These are phyloP conservation scores for Eledona agricola DNA, from an alignment of 2,888 invertebrate species.

Conservation along the genomic window DNA sequence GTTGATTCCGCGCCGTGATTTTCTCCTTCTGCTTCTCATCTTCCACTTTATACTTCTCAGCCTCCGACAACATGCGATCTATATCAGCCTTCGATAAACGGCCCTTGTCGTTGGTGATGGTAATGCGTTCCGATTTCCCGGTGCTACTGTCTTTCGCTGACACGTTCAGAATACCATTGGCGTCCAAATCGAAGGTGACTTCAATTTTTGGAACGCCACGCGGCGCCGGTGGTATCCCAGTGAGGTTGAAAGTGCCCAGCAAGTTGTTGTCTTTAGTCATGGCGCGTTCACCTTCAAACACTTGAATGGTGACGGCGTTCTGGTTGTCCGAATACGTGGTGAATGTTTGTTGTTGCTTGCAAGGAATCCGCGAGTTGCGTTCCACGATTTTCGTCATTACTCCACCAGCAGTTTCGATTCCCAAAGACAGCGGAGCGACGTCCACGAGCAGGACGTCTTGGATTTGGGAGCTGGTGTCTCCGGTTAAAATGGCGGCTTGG, in stretches of 20 bases:
- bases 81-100: conserved; percentile 87
- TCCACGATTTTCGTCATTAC: conserved; percentile 88
- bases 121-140: conserved; percentile 81
- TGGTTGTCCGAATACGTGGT: conserved; percentile 94
- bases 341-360: conserved; percentile 81
- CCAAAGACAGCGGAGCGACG: conserved; percentile 78
- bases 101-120: conserved; percentile 88
- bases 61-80: conserved; percentile 83
- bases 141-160: conserved; percentile 81
- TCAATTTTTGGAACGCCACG: conserved; percentile 81
- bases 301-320: conserved; percentile 86
- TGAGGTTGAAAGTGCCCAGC: conserved; percentile 81
- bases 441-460: conserved; percentile 87
- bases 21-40: conserved; percentile 76
- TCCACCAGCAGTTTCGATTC: conserved; percentile 85
- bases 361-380: conserved; percentile 82
- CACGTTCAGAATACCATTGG: conserved; percentile 87
- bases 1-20: conserved; percentile 76
- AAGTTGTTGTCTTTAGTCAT: conserved; percentile 93
- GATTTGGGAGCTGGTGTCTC: conserved; percentile 72
- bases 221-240: conserved; percentile 86
- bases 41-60: conserved; percentile 80
- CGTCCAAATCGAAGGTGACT: conserved; percentile 87
- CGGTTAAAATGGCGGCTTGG: conserved; percentile 90
- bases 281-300: conserved; percentile 86